phyloP scores from a whole-genome alignment of 1,140 invertebrate genomes.

The Myzus persicae region DNA sequence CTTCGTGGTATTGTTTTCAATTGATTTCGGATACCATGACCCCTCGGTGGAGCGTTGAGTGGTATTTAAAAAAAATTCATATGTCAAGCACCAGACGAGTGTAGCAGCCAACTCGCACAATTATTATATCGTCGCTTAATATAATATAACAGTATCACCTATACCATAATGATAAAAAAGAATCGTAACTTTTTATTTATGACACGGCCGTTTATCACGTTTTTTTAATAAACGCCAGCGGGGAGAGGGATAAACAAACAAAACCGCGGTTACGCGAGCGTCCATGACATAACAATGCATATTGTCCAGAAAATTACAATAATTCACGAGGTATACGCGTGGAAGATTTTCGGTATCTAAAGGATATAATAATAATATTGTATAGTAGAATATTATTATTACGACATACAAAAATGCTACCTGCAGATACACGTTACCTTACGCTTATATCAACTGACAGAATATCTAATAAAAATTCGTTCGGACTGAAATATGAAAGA shows the following conservation, averaged over 20 bases:
- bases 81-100: not conserved
- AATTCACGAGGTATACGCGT: not conserved
- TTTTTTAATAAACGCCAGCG: not conserved
- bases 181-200: not conserved
- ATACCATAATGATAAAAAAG: not conserved
- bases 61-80: not conserved
- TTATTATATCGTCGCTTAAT: not conserved
- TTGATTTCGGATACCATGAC: slow-evolving; percentile 1
- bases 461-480: not conserved
- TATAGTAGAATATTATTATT: not conserved
- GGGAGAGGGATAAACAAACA: not conserved
- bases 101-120: not conserved
- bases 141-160: not conserved
- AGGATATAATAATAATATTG: not conserved
- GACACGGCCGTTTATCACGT: not conserved
- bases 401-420: not conserved
- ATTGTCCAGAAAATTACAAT: not conserved
- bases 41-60: not conserved
- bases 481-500: not conserved
- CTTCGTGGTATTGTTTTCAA: not conserved
- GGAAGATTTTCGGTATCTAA: not conserved
- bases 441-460: no score
- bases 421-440: no score
- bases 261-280: not conserved
- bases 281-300: not conserved